A percentile compares a stretch with the other conserved stretches of the same genome.
phyloP scores from a whole-genome alignment of 2,888 invertebrate genomes.

The Parapristionchus giblindavisi region DNA sequence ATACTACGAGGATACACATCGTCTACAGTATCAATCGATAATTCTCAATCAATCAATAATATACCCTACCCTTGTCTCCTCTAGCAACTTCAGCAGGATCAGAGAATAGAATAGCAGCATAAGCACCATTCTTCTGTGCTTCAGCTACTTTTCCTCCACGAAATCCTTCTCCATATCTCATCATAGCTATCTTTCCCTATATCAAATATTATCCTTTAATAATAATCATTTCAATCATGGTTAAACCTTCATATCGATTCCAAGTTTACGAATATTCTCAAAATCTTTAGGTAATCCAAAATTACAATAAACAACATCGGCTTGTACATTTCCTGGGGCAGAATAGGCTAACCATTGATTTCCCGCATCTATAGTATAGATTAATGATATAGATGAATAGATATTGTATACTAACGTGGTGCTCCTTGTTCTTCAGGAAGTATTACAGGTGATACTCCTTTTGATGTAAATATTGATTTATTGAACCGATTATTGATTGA shows the following conservation, averaged over 20 bases:
- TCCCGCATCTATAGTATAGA: constrained; percentile 50
- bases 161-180: constrained; percentile 73
- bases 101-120: constrained; percentile 69
- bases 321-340: constrained; percentile 57
- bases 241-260: constrained; percentile 52
- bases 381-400: neutral
- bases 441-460: constrained; percentile 58
- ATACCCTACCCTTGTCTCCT: constrained; percentile 46
- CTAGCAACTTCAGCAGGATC: constrained; percentile 66
- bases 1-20: constrained; percentile 71
- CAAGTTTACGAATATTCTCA: constrained; percentile 55
- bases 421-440: constrained; percentile 63
- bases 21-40: constrained; percentile 37
- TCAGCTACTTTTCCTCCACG: constrained; percentile 71
- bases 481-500: neutral
- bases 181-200: constrained; percentile 72
- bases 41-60: neutral
- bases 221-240: neutral
- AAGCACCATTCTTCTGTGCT: constrained; percentile 62
- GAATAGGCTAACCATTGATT: constrained; percentile 68
- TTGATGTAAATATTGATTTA: constrained; percentile 48
- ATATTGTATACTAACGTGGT: constrained; percentile 44
- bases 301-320: constrained; percentile 64
- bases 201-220: constrained; percentile 44
- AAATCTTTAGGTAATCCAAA: constrained; percentile 61